These are phyloP conservation scores for Camponotus pennsylvanicus DNA, from an alignment of 1,140 invertebrate species.

Conservation along the genomic window DNA sequence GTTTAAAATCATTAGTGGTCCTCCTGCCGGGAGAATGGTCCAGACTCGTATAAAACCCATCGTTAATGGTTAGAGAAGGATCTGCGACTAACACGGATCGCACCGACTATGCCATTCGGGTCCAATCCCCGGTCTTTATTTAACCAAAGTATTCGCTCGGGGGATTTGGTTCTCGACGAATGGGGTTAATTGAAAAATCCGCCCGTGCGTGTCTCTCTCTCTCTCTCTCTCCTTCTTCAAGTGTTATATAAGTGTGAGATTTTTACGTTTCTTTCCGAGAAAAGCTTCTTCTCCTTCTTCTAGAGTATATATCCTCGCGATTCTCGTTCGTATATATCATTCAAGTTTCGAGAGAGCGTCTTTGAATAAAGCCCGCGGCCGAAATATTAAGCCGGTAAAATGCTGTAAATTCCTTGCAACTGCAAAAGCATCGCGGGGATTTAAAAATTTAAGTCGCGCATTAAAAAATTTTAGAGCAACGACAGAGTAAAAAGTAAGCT, in stretches of 20 bases:
- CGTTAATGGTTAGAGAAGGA: conserved; percentile 54
- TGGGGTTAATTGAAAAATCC: conserved; percentile 60
- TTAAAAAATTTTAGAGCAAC: background rate
- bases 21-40: background rate
- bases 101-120: background rate
- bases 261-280: conserved; percentile 5
- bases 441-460: no score
- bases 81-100: conserved; percentile 48
- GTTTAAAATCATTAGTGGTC: conserved; percentile 58
- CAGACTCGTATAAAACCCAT: conserved; percentile 53
- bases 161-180: conserved; percentile 45
- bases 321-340: conserved; percentile 7
- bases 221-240: no score
- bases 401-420: background rate
- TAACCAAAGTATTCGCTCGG: conserved; percentile 49
- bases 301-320: background rate
- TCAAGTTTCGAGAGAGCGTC: background rate
- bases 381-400: no score
- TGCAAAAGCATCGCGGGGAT: background rate
- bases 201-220: conserved; percentile 15
- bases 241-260: conserved; percentile 34
- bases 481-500: conserved; percentile 17
- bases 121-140: conserved; percentile 56
- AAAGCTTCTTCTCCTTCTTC: conserved; percentile 26
- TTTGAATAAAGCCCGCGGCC: no score